A percentile compares a stretch with the other conserved stretches of the same genome.
phyloP scores from a whole-genome alignment of 2,888 invertebrate species.

The Diarsia dahlii region DNA sequence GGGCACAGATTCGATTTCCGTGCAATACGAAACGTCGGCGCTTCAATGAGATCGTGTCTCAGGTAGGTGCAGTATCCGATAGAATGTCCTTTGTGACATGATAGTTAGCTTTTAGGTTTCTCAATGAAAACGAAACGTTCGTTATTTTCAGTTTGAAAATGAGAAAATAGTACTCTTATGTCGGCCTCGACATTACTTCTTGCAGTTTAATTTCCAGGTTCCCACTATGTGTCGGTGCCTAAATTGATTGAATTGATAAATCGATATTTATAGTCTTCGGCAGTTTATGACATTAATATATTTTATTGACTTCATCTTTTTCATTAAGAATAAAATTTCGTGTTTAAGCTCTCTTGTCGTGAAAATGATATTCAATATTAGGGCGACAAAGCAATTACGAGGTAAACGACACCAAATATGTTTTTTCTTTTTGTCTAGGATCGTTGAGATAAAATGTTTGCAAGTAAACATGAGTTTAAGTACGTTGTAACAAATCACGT shows the following conservation, averaged over 20 bases:
- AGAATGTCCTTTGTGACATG: conserved; percentile 24
- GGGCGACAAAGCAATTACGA: not conserved
- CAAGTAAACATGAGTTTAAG: not conserved
- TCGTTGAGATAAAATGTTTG: not conserved
- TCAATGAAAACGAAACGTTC: conserved; percentile 5
- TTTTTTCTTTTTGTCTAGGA: not conserved
- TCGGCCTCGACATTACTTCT: not conserved
- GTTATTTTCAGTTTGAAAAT: not conserved
- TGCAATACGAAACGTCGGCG: not conserved
- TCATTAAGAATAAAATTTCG: not conserved
- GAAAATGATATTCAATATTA: not conserved
- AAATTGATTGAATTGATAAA: not conserved
- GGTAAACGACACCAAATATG: not conserved
- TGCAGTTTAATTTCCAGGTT: not conserved
- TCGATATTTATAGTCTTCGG: not conserved
- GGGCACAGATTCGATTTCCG: conserved; percentile 56
- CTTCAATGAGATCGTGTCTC: conserved; percentile 38
- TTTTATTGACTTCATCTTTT: not conserved
- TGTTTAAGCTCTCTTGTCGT: not conserved
- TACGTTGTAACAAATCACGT: conserved; percentile 16
- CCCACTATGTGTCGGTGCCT: not conserved
- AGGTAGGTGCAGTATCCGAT: not conserved
- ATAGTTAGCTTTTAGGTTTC: conserved; percentile 1
- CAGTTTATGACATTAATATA: not conserved
- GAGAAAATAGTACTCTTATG: not conserved